Evolutionary conservation across 2,797 vertebrate genomes (phyloP).

Genomic region (Alauda arvensis): DNA sequence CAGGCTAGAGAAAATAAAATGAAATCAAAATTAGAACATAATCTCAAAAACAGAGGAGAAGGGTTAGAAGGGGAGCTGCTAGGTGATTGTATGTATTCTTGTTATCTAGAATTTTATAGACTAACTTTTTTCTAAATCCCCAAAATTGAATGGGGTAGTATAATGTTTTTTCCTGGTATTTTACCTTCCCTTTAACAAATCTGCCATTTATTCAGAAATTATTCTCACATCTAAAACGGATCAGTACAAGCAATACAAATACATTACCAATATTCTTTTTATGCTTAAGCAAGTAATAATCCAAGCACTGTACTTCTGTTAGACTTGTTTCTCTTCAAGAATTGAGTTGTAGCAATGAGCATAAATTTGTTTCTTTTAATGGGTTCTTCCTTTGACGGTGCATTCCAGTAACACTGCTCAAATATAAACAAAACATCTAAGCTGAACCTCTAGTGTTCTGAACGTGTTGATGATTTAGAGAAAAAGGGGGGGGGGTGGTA

Average conservation of each 20-base stretch:
- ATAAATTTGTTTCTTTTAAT: background rate
- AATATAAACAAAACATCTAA: background rate
- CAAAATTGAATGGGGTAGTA: background rate
- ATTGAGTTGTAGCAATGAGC: background rate
- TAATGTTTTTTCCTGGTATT: background rate
- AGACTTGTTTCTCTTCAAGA: background rate
- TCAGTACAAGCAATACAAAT: background rate
- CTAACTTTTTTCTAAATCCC: background rate
- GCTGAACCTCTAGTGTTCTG: background rate
- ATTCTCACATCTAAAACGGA: background rate
- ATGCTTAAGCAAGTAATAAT: background rate
- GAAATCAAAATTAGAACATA: background rate
- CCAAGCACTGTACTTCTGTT: background rate
- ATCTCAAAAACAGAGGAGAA: background rate
- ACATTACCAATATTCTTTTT: background rate
- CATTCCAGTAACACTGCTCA: background rate
- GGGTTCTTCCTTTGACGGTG: background rate
- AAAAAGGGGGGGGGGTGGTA: background rate
- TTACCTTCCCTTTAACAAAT: background rate
- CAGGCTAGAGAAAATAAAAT: background rate
- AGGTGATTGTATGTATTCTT: background rate
- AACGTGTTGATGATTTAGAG: background rate
- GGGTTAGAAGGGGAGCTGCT: background rate
- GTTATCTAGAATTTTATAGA: background rate
- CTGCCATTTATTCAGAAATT: background rate